Percentiles rank a stretch among this genome's conserved stretches.
These are phyloP conservation scores for Entelurus aequoreus DNA, from an alignment of 2,113 vertebrate species.

Conservation along the genomic window DNA sequence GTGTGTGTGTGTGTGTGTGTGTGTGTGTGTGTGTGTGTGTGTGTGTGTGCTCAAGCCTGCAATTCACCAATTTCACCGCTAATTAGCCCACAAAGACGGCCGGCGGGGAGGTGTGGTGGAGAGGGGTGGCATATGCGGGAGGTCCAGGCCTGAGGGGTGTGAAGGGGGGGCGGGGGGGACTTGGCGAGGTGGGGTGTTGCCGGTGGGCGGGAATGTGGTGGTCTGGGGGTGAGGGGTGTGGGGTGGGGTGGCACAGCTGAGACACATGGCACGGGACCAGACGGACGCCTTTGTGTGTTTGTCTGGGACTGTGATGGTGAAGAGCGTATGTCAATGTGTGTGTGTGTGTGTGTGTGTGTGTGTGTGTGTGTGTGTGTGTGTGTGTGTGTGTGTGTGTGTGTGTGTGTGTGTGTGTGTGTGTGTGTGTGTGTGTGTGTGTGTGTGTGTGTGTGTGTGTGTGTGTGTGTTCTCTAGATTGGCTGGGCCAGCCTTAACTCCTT, in stretches of 20 bases:
- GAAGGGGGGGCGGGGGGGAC: background rate
- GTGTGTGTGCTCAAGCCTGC: constrained; percentile 72
- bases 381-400: constrained; percentile 20
- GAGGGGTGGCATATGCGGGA: constrained; percentile 54
- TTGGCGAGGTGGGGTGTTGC: background rate
- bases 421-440: no score
- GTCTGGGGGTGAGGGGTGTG: constrained; percentile 1
- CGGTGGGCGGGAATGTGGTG: background rate
- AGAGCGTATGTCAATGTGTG: constrained; percentile 13
- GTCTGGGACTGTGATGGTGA: background rate
- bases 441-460: constrained; percentile 27
- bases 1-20: constrained; percentile 18
- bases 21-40: constrained; percentile 23
- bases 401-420: constrained; percentile 18
- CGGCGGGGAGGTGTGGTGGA: constrained; percentile 53
- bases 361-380: constrained; percentile 34
- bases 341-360: constrained; percentile 25
- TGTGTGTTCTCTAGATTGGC: constrained; percentile 22
- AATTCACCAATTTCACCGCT: constrained; percentile 81
- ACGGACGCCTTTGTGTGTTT: constrained; percentile 39
- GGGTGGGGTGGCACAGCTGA: constrained; percentile 69
- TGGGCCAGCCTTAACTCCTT: constrained; percentile 50
- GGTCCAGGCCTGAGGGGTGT: constrained; percentile 47
- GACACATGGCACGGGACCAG: constrained; percentile 67
- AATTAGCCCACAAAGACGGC: constrained; percentile 77